A percentile compares a stretch with the other conserved stretches of the same genome.
These are phyloP conservation scores for Cetonia aurata DNA, from an alignment of 2,888 invertebrate species.

Conservation along the genomic window DNA sequence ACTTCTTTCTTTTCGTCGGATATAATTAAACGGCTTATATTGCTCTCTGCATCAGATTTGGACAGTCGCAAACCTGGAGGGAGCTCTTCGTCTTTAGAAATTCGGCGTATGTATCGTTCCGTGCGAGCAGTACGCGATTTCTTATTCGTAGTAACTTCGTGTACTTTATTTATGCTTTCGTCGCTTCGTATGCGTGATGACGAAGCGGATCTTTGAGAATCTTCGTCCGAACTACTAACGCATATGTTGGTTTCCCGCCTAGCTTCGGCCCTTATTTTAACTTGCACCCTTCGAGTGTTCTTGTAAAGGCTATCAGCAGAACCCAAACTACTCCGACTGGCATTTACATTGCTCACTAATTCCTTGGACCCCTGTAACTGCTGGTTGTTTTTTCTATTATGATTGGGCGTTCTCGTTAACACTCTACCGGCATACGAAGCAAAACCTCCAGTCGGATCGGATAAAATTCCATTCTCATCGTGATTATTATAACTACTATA, in stretches of 20 bases:
- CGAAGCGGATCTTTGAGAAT: conserved; percentile 77
- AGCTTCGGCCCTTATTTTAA: conserved; percentile 78
- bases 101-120: conserved; percentile 82
- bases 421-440: conserved; percentile 55
- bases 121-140: conserved; percentile 81
- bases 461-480: conserved; percentile 71
- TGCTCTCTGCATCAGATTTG: conserved; percentile 61
- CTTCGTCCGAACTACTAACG: conserved; percentile 78
- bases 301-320: conserved; percentile 69
- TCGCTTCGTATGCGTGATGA: conserved; percentile 78
- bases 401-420: conserved; percentile 54
- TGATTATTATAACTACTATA: conserved; percentile 50
- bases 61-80: conserved; percentile 63
- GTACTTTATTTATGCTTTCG: conserved; percentile 71
- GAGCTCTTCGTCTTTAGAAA: conserved; percentile 79
- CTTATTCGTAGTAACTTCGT: conserved; percentile 72
- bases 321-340: conserved; percentile 57
- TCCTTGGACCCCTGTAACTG: conserved; percentile 51
- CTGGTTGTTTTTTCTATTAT: conserved; percentile 63
- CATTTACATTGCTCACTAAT: conserved; percentile 26
- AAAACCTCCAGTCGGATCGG: conserved; percentile 69
- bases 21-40: conserved; percentile 39
- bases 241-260: conserved; percentile 70
- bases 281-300: conserved; percentile 71
- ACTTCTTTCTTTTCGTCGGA: conserved; percentile 40